A percentile compares a stretch with the other conserved stretches of the same genome.
Evolutionary conservation across 2,888 invertebrate genomes (phyloP).

Genomic region (Watsonalla binaria): DNA sequence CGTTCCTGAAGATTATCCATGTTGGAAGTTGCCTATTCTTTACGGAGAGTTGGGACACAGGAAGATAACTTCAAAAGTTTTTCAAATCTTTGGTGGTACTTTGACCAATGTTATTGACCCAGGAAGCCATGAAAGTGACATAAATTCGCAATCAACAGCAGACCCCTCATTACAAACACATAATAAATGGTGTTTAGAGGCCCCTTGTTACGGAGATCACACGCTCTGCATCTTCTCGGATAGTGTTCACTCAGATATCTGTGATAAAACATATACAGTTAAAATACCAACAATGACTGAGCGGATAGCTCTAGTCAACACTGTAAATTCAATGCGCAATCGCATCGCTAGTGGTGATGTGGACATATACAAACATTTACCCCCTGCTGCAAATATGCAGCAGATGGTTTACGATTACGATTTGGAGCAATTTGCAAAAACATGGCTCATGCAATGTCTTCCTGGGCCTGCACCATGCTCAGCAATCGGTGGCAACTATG

Average conservation of each 20-base stretch:
- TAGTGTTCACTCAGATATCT: constrained; percentile 39
- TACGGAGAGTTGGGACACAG: constrained; percentile 43
- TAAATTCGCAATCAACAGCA: background rate
- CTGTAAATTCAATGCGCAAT: constrained; percentile 65
- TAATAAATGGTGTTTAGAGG: constrained; percentile 60
- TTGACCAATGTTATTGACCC: constrained; percentile 44
- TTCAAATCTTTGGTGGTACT: constrained; percentile 34
- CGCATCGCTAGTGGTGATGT: constrained; percentile 50
- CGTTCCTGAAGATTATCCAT: constrained; percentile 53
- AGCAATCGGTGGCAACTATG: constrained; percentile 49
- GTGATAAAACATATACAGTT: constrained; percentile 42
- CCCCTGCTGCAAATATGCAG: constrained; percentile 61
- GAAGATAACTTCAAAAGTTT: constrained; percentile 33
- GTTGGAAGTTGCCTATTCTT: constrained; percentile 61
- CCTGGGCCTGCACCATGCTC: constrained; percentile 64
- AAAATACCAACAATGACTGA: constrained; percentile 36
- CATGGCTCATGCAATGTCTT: constrained; percentile 63
- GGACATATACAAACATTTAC: constrained; percentile 47
- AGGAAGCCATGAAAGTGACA: background rate
- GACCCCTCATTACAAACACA: constrained; percentile 14
- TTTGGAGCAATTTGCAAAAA: constrained; percentile 54
- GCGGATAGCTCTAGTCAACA: constrained; percentile 51
- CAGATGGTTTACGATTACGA: constrained; percentile 63
- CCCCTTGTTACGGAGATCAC: constrained; percentile 67
- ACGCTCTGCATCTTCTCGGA: constrained; percentile 58